Evolutionary conservation across 1,140 invertebrate genomes (phyloP).

Genomic region (Camponotus pennsylvanicus): DNA sequence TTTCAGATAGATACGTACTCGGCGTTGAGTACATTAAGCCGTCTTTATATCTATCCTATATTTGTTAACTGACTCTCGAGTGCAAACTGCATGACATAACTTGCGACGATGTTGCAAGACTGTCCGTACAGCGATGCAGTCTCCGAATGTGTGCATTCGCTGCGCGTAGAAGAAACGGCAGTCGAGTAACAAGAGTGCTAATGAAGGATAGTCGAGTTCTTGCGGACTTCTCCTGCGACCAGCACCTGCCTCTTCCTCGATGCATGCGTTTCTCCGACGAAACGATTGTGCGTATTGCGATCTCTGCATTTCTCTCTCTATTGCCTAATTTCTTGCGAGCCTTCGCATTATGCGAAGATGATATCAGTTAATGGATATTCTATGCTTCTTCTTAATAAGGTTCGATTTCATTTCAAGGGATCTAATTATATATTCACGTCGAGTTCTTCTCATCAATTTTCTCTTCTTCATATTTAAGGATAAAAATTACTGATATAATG

Average conservation of each 20-base stretch:
- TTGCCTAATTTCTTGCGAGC: conserved; percentile 61
- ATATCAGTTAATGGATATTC: neutral
- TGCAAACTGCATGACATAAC: conserved; percentile 55
- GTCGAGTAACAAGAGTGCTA: conserved; percentile 78
- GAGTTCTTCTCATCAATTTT: neutral
- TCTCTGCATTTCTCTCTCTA: conserved; percentile 51
- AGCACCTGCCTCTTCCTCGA: conserved; percentile 72
- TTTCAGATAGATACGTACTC: neutral
- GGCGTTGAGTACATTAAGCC: neutral
- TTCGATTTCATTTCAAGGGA: neutral
- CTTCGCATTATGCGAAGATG: conserved; percentile 50
- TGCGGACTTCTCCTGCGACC: conserved; percentile 43
- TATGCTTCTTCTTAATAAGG: neutral
- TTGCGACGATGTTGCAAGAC: conserved; percentile 19
- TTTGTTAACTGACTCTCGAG: conserved; percentile 27
- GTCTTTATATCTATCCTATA: neutral
- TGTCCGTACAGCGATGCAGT: neutral
- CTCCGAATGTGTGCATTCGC: conserved; percentile 1
- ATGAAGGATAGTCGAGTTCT: conserved; percentile 80
- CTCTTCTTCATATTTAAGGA: neutral
- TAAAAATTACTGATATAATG: neutral
- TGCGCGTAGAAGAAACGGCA: conserved; percentile 55
- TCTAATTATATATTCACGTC: neutral
- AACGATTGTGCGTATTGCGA: conserved; percentile 18
- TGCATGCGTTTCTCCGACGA: conserved; percentile 55